These are phyloP conservation scores for Buathra laborator DNA, from an alignment of 2,888 invertebrate species.

Conservation along the genomic window DNA sequence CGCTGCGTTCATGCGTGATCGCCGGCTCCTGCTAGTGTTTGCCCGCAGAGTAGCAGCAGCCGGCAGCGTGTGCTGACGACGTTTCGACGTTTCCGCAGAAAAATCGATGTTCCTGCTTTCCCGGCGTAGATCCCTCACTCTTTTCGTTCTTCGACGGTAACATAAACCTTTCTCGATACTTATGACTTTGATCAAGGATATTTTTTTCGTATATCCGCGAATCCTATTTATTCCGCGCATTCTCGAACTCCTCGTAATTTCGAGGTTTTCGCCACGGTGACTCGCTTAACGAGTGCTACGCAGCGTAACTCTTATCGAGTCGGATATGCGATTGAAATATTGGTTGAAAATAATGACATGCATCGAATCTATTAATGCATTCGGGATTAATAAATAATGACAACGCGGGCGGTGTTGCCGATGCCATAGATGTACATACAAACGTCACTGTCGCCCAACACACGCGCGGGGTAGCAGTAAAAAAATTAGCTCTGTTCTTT, in stretches of 20 bases:
- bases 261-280: neutral
- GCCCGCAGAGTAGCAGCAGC: neutral
- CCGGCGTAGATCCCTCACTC: neutral
- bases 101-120: constrained; percentile 2
- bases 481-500: neutral
- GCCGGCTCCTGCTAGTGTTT: neutral
- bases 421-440: neutral
- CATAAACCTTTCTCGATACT: neutral
- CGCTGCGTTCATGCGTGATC: neutral
- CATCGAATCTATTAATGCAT: neutral
- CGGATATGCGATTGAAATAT: neutral
- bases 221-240: neutral
- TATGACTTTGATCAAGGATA: neutral
- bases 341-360: neutral
- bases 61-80: neutral
- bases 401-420: neutral
- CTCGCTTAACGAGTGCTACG: neutral
- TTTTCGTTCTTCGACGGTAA: neutral
- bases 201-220: neutral
- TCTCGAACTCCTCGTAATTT: neutral
- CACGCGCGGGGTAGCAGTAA: neutral
- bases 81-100: neutral
- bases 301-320: neutral
- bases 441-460: neutral
- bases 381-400: neutral